These are phyloP conservation scores for Littorina saxatilis DNA, from an alignment of 1,140 invertebrate species.

Conservation along the genomic window DNA sequence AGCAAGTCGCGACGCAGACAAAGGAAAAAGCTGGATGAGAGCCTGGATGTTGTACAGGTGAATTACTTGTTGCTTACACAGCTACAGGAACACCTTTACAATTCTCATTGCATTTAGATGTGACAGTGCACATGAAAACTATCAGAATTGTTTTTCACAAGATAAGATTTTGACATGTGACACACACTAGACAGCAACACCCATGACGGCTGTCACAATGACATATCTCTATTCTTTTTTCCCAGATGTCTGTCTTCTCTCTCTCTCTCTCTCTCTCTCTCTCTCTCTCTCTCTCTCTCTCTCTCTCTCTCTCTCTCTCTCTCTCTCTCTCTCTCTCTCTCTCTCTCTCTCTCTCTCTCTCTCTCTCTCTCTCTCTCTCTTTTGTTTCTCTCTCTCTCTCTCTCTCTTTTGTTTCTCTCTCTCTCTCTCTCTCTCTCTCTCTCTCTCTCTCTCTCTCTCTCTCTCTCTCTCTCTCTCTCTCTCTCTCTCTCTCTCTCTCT, in stretches of 20 bases:
- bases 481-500: conserved; percentile 22
- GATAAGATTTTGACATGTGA: background rate
- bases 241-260: background rate
- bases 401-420: background rate
- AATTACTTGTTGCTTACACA: background rate
- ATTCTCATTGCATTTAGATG: background rate
- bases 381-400: background rate
- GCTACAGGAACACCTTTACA: background rate
- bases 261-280: background rate
- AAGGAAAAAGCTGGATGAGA: background rate
- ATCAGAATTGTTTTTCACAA: background rate
- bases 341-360: background rate
- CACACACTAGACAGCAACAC: background rate
- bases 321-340: background rate
- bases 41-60: conserved; percentile 18
- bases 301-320: background rate
- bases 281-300: background rate
- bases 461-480: conserved; percentile 20
- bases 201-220: background rate
- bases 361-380: background rate
- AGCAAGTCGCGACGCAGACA: conserved; percentile 7
- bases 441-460: conserved; percentile 15
- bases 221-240: background rate
- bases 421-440: background rate
- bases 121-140: background rate